A percentile compares a stretch with the other conserved stretches of the same genome.
Conservation (phyloP, 2,888 invertebrate species). For the Protophormia terraenovae region DNA sequence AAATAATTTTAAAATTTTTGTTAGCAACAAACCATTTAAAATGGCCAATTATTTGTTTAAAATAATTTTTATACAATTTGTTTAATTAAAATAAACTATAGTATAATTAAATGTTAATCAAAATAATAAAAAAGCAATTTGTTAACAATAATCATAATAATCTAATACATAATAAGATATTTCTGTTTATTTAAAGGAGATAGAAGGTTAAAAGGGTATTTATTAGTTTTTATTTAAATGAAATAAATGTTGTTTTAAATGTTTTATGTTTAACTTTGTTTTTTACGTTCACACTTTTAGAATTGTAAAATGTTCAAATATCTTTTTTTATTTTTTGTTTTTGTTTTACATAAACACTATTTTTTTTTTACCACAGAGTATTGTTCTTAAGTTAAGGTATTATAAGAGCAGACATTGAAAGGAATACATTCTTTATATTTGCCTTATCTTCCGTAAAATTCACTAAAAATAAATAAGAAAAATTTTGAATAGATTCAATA, state of each 20-base stretch:
- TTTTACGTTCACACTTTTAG: background rate
- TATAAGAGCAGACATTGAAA: slow-evolving; percentile 57
- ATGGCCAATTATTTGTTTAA: slow-evolving; percentile 8
- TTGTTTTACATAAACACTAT: background rate
- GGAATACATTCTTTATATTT: slow-evolving; percentile 39
- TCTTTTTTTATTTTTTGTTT: background rate
- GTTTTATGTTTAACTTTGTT: background rate
- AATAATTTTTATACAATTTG: slow-evolving; percentile 2
- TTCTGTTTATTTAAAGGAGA: background rate
- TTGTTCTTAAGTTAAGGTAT: slow-evolving; percentile 10
- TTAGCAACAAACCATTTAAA: slow-evolving; percentile 32
- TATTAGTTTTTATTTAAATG: background rate
- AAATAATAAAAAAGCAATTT: slow-evolving; percentile 17
- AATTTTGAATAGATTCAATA: slow-evolving; percentile 2
- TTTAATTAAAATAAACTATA: slow-evolving; percentile 25
- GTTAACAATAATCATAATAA: slow-evolving; percentile 11
- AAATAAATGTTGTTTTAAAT: slow-evolving; percentile 3
- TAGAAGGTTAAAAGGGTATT: background rate
- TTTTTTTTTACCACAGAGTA: slow-evolving; percentile 37
- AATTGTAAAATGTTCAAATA: slow-evolving; percentile 4
- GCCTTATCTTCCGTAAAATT: slow-evolving; percentile 20
- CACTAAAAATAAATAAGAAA: slow-evolving; percentile 48
- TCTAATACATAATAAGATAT: slow-evolving; percentile 21
- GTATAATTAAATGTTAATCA: slow-evolving; percentile 15
- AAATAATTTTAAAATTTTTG: background rate